Conservation (phyloP, 2,113 vertebrate species). For the Syngnathoides biaculeatus region DNA sequence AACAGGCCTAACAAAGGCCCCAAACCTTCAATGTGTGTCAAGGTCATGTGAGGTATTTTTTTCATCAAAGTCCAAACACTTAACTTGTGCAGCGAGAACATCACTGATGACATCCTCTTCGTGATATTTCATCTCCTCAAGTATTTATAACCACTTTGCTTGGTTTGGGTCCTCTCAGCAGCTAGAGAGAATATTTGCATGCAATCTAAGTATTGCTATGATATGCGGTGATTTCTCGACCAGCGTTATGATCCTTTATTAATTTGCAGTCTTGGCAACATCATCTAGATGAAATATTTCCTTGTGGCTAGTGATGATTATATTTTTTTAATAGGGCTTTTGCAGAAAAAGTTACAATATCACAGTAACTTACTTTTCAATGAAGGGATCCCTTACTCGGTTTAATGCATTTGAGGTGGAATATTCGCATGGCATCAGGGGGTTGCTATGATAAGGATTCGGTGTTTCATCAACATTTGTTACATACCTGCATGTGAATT, state of each 20-base stretch:
- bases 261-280: background rate
- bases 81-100: background rate
- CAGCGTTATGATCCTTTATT: background rate
- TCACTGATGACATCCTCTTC: background rate
- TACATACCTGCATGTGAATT: background rate
- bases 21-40: background rate
- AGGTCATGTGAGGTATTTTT: background rate
- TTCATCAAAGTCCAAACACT: background rate
- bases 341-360: background rate
- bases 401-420: background rate
- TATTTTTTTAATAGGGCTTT: too few species aligned
- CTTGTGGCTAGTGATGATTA: too few species aligned
- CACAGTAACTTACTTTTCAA: background rate
- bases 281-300: background rate
- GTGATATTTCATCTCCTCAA: background rate
- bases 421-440: background rate
- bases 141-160: background rate
- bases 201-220: background rate
- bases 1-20: too few species aligned
- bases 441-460: background rate
- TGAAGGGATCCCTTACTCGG: background rate
- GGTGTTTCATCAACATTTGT: background rate
- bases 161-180: background rate
- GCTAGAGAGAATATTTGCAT: background rate
- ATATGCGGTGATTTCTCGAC: background rate